A percentile compares a stretch with the other conserved stretches of the same genome.
Evolutionary conservation across 1,140 invertebrate genomes (phyloP).

Genomic region (Zaprionus ghesquierei): DNA sequence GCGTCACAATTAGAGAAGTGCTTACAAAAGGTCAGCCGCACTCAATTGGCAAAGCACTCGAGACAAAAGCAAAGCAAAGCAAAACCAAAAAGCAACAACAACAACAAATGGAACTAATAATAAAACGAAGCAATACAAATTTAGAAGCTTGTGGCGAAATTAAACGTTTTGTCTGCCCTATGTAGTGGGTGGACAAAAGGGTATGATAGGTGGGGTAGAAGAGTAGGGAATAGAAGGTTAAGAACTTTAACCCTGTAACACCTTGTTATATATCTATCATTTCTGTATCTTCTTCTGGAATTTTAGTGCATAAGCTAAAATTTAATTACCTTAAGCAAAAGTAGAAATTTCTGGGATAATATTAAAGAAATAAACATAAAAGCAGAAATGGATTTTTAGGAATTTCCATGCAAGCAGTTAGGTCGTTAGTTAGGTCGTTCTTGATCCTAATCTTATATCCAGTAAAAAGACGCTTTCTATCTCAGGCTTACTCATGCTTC

Average conservation of each 20-base stretch:
- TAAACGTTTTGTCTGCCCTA: slow-evolving; percentile 60
- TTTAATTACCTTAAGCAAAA: no score
- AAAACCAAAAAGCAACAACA: slow-evolving; percentile 31
- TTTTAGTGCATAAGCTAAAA: no score
- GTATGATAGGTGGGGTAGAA: background rate
- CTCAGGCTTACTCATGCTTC: no score
- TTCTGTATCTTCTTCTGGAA: background rate
- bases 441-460: background rate
- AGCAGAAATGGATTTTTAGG: no score
- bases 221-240: no score
- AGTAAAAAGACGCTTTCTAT: background rate
- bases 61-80: slow-evolving; percentile 44
- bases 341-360: no score
- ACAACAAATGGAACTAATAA: slow-evolving; percentile 53
- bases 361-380: no score
- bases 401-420: no score
- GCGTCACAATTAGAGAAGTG: slow-evolving; percentile 74
- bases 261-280: background rate
- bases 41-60: slow-evolving; percentile 61
- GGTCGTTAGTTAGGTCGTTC: no score
- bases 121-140: slow-evolving; percentile 67
- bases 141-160: slow-evolving; percentile 73
- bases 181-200: background rate
- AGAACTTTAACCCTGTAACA: no score
- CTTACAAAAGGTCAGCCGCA: slow-evolving; percentile 65